Conservation (phyloP, 2,888 invertebrate genomes). For the Mactromeris polynyma region DNA sequence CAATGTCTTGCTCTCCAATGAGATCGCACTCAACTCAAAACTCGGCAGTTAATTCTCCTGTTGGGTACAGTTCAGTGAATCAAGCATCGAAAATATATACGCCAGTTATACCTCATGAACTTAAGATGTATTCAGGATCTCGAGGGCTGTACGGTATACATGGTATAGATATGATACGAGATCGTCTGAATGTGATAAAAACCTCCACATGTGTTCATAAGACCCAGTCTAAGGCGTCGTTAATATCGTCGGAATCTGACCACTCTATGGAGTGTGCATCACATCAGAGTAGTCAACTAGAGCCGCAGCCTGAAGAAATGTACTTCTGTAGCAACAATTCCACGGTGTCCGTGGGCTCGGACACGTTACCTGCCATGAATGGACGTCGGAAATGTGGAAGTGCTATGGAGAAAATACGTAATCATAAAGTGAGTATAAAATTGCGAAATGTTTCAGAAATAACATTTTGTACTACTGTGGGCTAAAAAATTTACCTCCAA, state of each 20-base stretch:
- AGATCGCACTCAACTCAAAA: slow-evolving; percentile 64
- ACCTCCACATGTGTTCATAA: slow-evolving; percentile 77
- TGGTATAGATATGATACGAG: slow-evolving; percentile 67
- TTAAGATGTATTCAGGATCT: slow-evolving; percentile 68
- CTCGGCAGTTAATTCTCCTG: slow-evolving; percentile 71
- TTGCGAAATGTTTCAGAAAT: too few species aligned
- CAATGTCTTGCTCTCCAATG: slow-evolving; percentile 77
- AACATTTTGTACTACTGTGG: too few species aligned
- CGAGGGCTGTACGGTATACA: slow-evolving; percentile 65
- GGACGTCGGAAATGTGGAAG: slow-evolving; percentile 69
- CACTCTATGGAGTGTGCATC: slow-evolving; percentile 78
- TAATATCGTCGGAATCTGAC: slow-evolving; percentile 82
- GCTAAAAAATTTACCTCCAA: too few species aligned
- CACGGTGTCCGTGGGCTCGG: slow-evolving; percentile 81
- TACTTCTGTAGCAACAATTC: slow-evolving; percentile 80
- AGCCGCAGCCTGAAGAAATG: slow-evolving; percentile 74
- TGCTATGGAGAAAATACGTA: slow-evolving; percentile 64
- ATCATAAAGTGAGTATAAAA: slow-evolving; percentile 64
- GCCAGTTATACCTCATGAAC: slow-evolving; percentile 75
- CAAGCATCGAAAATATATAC: slow-evolving; percentile 71
- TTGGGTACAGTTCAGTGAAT: slow-evolving; percentile 60
- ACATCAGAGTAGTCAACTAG: slow-evolving; percentile 60
- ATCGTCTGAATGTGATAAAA: slow-evolving; percentile 70
- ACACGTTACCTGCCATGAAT: slow-evolving; percentile 75
- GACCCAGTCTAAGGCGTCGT: slow-evolving; percentile 80